Base-by-base conservation (phyloP, 2,797 vertebrate genomes). In the Chelon labrosus region DNA sequence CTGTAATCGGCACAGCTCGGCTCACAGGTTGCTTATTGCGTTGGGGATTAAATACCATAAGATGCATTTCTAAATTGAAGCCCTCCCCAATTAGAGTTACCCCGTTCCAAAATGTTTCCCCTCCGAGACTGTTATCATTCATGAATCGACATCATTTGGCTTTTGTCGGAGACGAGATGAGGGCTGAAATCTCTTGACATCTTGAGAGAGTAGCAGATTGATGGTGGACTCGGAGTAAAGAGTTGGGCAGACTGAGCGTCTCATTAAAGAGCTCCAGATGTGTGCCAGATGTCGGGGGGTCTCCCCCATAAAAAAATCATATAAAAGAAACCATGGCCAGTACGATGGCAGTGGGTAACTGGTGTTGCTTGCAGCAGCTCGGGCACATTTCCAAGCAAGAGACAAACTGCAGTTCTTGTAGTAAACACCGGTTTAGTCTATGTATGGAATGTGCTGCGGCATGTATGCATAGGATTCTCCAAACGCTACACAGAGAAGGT, bases 181-280 rank as follows among this genome's bases (percentile, higher is more conserved):
- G 65, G 44, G 59, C 9, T 70, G 53, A 63, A 79, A 65, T 82
- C 70, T 74, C 77, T 54, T 53, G 63, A 79, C 75, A 73, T 53
- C 62, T 71, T 9, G 0, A 73, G 80, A 78, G 58, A 35, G 75
- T 64, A 72, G 58, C 9, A 19, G 68, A 75, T 75, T 79, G 78
- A 85, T 76, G 68, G 44, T 49, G 46, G 59, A 57, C 77, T 80
- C 20, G 7, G 25, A 69, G 83, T 77, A 49, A 68, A 82, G 70
- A 83, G 71, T 52, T 44, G 55, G 75, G 64, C 68, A 82, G 87
- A 65, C 58, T 62, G 65, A 83, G 73, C 59, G 79, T 67, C 86
- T 92, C 88, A 92, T 92, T 91, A 93, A 86, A 75, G 67, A 67
- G 73, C 67, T 89, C 86, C 92, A 93, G 90, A 94, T 93, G 90